Percentiles rank a stretch among this genome's conserved stretches.
Conservation (phyloP, 2,113 vertebrate genomes). For the Rhegmatorhina hoffmannsi region DNA sequence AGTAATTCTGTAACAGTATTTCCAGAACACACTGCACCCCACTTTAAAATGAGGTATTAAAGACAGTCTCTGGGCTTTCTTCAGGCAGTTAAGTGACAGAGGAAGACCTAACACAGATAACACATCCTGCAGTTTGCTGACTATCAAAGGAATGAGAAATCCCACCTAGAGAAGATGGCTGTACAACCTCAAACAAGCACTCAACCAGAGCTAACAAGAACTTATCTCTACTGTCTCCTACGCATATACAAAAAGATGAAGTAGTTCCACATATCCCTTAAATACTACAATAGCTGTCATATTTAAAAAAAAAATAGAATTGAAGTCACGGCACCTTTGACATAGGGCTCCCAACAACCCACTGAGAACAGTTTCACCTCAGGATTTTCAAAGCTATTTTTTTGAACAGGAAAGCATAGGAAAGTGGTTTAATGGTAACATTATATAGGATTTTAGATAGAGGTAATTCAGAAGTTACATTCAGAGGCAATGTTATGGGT, state of each 20-base stretch:
- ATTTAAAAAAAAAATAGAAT: not conserved
- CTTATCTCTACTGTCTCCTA: not conserved
- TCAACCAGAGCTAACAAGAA: not conserved
- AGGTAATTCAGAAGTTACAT: not conserved
- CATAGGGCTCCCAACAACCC: not conserved
- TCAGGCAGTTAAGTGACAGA: not conserved
- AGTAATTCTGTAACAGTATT: not conserved
- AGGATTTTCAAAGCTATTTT: not conserved
- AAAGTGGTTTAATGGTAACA: not conserved
- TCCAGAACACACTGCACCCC: not conserved
- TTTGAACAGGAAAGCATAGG: not conserved
- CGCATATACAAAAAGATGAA: not conserved
- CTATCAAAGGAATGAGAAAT: not conserved
- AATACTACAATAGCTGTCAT: not conserved
- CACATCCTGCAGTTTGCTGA: not conserved
- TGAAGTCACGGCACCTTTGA: not conserved
- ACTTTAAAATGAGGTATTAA: not conserved
- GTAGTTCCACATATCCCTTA: not conserved
- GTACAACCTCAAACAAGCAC: slow-evolving; percentile 26
- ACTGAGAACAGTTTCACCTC: not conserved
- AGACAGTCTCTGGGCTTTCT: not conserved
- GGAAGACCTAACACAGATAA: not conserved
- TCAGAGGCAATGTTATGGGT: no score
- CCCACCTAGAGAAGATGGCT: not conserved
- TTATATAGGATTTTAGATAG: not conserved